Evolutionary conservation across 2,113 vertebrate species (phyloP), one percentile per base, ranked within the genome.

Genomic region (Stigmatopora argus): DNA sequence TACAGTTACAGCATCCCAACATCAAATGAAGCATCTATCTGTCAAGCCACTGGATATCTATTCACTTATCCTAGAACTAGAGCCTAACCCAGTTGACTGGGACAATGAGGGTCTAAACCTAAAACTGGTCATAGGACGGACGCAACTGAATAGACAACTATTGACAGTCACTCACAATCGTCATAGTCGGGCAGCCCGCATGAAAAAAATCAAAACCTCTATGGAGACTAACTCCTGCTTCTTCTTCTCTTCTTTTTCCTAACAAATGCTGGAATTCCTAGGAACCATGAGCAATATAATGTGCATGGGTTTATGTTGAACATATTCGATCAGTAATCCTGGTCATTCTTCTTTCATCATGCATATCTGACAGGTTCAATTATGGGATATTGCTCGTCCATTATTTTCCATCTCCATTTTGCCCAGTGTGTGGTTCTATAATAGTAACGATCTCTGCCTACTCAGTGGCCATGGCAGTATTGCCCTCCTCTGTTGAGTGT

Each of bases 301-400:
- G 26, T 2, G 26, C 26, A 31, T 31, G 26, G 26, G 26, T 31
- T 31, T 31, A 31, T 31, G 0, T 0, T 19, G 35, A 41, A 60
- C 35, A 19, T 44, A n/a, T 15, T 21, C n/a, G 35, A 11, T 7
- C n/a, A 34, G 7, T 79, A 68, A 77, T 79, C 62, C 31, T 56
- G 51, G 59, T 67, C 56, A 68, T 72, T 74, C 64, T 46, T 53
- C 48, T 67, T 63, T 73, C 67, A 64, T 53, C 31, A 18, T 1
- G 0, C 49, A 34, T 12, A 35, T 38, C 52, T 71, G 67, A 80
- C 61, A 73, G 61, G 48, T 83, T 71, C 10, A 48, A 51, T 75
- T 69, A 74, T 58, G 38, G 65, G 63, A 74, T 81, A 72, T 66
- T 15, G 53, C 18, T 68, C 72, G 65, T 78, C 64, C 59, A 65